Base-by-base conservation (phyloP, 2,888 invertebrate species). In the Pelosia muscerda region DNA sequence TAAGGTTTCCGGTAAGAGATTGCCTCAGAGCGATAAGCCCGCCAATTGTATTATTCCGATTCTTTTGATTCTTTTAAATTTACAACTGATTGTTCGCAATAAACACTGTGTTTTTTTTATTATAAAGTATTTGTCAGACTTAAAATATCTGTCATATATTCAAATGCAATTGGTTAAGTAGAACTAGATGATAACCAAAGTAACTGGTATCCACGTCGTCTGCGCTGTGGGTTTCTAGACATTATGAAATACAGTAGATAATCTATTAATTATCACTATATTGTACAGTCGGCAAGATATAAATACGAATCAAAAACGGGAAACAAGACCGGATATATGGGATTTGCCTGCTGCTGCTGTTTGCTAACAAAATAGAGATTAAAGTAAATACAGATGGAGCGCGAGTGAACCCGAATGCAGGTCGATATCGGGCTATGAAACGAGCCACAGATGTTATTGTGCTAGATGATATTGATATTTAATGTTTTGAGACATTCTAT, bases 381-480 rank as follows among this genome's bases (percentile, higher is more conserved):
- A 84, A 85, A 86, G 86, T 85, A 89, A 88, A 88, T 84, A 89
- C 81, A 81, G 78, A 79, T 80, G 68, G 75, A 82, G 78, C 79
- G 82, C 78, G 81, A 68, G 13, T 6, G 57, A 57, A 57, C 49
- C 72, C 75, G 79, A 84, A 78, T 82, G 79, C 76, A 72, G 63
- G 66, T 69, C 73, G 74, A 74, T 75, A 72, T 68, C 66, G 63
- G 67, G 66, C 58, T 65, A 63, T 69, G 67, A 15, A 22, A 59
- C 57, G 62, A 55, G 9, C 19, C 63, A 63, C 1, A 54, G 28
- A 53, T 54, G 15, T 31, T 25, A 59, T 38, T 19, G 10, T 59
- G 15, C 59, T 59, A 59, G 38, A 59, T 59, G 38, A 23, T 25
- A 49, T 15, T 38, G 4, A 13, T 15, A n/a, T 9, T n/a, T 9